Evolutionary conservation across 1,140 invertebrate species (phyloP), one percentile per base, ranked within the genome.

Genomic region (Heliconius eleuchia): DNA sequence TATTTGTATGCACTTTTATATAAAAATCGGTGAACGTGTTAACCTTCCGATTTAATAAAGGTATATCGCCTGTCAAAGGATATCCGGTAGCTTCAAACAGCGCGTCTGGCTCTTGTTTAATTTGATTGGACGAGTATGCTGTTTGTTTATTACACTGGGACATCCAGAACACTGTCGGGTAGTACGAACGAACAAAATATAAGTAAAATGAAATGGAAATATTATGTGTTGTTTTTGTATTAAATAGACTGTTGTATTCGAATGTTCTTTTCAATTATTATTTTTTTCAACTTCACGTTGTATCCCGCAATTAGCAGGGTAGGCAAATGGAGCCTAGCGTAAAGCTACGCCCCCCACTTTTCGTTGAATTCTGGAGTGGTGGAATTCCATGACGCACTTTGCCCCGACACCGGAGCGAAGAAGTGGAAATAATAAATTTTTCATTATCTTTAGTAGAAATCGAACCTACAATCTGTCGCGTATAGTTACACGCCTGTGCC

Each of bases 1-100:
- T 18, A 27, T 74, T n/a, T 18, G 55, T 13, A 19, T 37, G 30
- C 23, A 19, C 1, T 6, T 55, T 55, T 34, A 8, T 16, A 39
- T 19, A n/a, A 39, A 39, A 42, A 27, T 57, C 9, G 1, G 27
- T 30, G 46, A 39, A 74, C 73, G 78, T 80, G 55, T 66, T 30
- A 66, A 91, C 89, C 85, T 91, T 90, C 74, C 89, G 80, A 74
- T 91, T 91, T 23, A 91, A 82, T 13, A 85, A 37, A 18, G 89
- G 89, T 75, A 91, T 84, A 72, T 89, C 88, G 42, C 88, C 88
- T 50, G 77, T n/a, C 9, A 85, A 78, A 55, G 87, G 87, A 76
- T 89, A 89, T 42, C 82, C 87, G 6, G 83, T 82, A 34, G 79
- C 78, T 71, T 83, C 80, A 76, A 85, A 86, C 23, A 88, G 57